Evolutionary conservation across 2,888 invertebrate genomes (phyloP).

Genomic region (Papilio demoleus): DNA sequence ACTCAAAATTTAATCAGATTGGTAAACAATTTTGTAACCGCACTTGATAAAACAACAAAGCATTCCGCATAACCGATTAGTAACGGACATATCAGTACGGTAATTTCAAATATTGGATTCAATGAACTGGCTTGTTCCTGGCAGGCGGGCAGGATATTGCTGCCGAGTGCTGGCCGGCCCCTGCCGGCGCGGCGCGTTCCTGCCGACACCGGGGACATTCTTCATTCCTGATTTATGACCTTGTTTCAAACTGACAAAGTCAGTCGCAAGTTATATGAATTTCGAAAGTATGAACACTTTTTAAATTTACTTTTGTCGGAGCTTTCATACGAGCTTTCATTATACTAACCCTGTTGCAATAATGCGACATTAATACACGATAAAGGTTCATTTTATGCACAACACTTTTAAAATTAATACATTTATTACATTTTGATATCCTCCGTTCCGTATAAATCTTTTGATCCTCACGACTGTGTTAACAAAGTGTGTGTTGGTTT

Average conservation of each 20-base stretch:
- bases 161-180: background rate
- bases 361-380: too few relatives aligned
- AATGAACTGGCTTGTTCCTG: conserved; percentile 26
- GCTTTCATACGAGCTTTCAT: too few relatives aligned
- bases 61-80: background rate
- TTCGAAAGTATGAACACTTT: background rate
- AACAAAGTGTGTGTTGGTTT: background rate
- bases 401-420: background rate
- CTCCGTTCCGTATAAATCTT: background rate
- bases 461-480: background rate
- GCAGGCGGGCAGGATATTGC: conserved; percentile 20
- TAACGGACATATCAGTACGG: background rate
- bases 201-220: background rate
- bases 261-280: background rate
- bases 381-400: background rate
- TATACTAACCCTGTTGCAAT: too few relatives aligned
- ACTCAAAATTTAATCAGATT: too few relatives aligned
- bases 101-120: background rate
- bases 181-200: too few relatives aligned
- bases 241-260: conserved; percentile 8
- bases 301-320: background rate
- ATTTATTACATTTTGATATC: background rate
- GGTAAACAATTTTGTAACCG: too few relatives aligned
- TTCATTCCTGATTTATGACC: conserved; percentile 2
- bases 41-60: background rate